A percentile compares a stretch with the other conserved stretches of the same genome.
phyloP scores from a whole-genome alignment of 2,888 invertebrate species.

The Sarcophaga carnaria region DNA sequence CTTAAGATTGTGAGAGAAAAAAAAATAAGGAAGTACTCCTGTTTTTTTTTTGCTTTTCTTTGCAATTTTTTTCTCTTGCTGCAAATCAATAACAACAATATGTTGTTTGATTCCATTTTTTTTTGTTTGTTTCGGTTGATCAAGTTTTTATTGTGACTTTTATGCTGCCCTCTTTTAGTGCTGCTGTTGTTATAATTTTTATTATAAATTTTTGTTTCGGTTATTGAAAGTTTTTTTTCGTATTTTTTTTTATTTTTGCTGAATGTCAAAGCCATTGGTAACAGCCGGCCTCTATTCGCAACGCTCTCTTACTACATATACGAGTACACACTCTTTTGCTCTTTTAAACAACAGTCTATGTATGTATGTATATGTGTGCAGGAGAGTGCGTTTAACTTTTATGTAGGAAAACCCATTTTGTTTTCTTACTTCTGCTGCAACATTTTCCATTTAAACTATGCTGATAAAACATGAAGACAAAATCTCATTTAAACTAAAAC shows the following conservation, averaged over 20 bases:
- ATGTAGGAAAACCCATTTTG: constrained; percentile 62
- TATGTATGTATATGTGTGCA: constrained; percentile 2
- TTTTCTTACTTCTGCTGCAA: constrained; percentile 2
- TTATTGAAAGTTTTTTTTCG: neutral
- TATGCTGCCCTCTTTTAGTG: neutral
- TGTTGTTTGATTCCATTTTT: neutral
- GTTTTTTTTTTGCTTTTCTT: neutral
- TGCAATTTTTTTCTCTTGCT: neutral
- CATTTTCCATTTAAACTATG: constrained; percentile 57
- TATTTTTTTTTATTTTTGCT: constrained; percentile 10
- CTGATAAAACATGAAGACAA: constrained; percentile 34
- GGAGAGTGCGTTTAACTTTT: neutral
- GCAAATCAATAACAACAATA: constrained; percentile 44
- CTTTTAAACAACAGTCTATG: constrained; percentile 11
- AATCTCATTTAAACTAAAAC: constrained; percentile 49
- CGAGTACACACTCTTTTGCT: neutral
- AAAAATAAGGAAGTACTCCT: too few relatives aligned
- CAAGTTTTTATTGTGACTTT: constrained; percentile 62
- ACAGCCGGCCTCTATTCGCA: constrained; percentile 62
- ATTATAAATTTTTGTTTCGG: constrained; percentile 10
- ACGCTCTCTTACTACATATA: neutral
- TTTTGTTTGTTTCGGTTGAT: constrained; percentile 53
- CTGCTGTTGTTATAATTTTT: constrained; percentile 22
- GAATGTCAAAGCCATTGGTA: constrained; percentile 70
- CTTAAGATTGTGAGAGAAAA: neutral